Conservation (phyloP, 2,888 invertebrate genomes). For the Timandra comae region DNA sequence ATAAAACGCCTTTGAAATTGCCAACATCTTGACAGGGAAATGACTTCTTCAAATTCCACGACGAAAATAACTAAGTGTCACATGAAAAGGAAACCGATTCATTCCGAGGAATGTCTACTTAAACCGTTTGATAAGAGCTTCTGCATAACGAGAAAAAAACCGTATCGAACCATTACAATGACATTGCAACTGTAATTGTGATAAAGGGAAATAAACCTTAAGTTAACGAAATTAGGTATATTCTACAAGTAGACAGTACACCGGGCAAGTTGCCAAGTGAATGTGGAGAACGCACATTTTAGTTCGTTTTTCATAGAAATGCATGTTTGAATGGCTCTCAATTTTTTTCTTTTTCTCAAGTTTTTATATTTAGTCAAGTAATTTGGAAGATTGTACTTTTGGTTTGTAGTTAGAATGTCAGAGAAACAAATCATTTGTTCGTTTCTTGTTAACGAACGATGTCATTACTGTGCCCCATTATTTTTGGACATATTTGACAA, state of each 20-base stretch:
- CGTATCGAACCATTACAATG: constrained; percentile 8
- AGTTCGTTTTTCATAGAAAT: constrained; percentile 45
- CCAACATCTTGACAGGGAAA: too few species aligned
- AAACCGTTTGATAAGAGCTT: constrained; percentile 19
- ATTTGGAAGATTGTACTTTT: too few species aligned
- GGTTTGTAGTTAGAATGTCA: too few species aligned
- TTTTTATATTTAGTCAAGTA: too few species aligned
- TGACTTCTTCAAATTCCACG: too few species aligned
- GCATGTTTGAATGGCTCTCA: constrained; percentile 40
- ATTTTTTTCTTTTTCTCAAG: constrained; percentile 18
- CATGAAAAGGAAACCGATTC: constrained; percentile 4
- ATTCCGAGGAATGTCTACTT: constrained; percentile 6
- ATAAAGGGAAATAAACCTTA: constrained; percentile 12
- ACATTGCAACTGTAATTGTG: constrained; percentile 9
- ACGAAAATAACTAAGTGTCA: too few species aligned
- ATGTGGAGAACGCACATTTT: constrained; percentile 49
- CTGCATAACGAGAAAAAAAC: constrained; percentile 17
- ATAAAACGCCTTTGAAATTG: too few species aligned
- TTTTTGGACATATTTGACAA: too few species aligned
- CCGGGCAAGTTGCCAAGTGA: constrained; percentile 46
- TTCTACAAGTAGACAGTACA: constrained; percentile 9
- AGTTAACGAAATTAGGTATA: constrained; percentile 7
- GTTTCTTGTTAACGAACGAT: too few species aligned
- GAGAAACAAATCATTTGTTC: too few species aligned
- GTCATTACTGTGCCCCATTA: too few species aligned